phyloP scores from a whole-genome alignment of 2,113 vertebrate genomes.

The Oenanthe melanoleuca region DNA sequence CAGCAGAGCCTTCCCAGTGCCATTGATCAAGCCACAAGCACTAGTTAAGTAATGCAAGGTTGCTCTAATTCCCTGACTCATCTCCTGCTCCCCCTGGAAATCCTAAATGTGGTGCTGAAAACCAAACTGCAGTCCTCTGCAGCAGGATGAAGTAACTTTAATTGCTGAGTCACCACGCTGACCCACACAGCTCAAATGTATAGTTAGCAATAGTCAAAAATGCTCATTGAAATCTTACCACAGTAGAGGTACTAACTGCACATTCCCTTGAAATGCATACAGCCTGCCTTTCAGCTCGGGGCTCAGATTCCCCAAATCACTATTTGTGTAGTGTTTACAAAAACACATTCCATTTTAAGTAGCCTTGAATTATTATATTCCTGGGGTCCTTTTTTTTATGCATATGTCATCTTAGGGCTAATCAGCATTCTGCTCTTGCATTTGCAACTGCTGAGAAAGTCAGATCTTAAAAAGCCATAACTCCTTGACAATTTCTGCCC shows the following conservation, averaged over 20 bases:
- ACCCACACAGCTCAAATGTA: conserved; percentile 24
- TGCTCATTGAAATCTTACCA: background rate
- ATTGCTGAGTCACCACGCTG: conserved; percentile 47
- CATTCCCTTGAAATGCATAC: background rate
- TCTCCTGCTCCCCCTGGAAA: conserved; percentile 59
- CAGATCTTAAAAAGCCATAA: conserved; percentile 57
- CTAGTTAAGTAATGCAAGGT: conserved; percentile 56
- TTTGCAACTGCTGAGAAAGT: conserved; percentile 62
- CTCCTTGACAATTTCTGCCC: conserved; percentile 31
- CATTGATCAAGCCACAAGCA: conserved; percentile 57
- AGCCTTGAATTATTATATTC: conserved; percentile 36
- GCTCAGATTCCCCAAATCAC: conserved; percentile 23
- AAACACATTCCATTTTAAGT: conserved; percentile 18
- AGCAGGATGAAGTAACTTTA: conserved; percentile 39
- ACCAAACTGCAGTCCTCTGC: conserved; percentile 55
- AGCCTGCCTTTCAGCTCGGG: background rate
- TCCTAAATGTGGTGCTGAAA: conserved; percentile 37
- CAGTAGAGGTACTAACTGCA: background rate
- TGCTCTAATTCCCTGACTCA: conserved; percentile 69
- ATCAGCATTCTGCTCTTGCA: conserved; percentile 58
- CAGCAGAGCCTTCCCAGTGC: conserved; percentile 44
- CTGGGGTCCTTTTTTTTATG: background rate
- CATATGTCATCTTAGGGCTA: conserved; percentile 29
- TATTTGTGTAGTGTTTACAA: background rate
- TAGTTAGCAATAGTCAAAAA: conserved; percentile 7